A percentile compares a stretch with the other conserved stretches of the same genome.
These are phyloP conservation scores for Notoglanidium macrostoma DNA, from an alignment of 2,797 vertebrate genomes.

Conservation along the genomic window DNA sequence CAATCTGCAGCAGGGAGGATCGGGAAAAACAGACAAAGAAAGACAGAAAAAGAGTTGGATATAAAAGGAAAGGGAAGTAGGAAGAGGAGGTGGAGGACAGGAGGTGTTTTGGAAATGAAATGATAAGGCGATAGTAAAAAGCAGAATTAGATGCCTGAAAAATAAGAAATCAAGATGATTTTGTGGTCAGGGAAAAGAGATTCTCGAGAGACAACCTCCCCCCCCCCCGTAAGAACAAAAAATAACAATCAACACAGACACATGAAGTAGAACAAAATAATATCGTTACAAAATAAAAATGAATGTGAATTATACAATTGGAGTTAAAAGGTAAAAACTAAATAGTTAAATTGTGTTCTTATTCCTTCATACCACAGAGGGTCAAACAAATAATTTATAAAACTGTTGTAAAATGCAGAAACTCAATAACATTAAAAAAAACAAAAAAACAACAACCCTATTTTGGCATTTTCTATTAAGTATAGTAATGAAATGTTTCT, in stretches of 20 bases:
- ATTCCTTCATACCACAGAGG: neutral
- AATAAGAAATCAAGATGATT: constrained; percentile 85
- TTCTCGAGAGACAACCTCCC: constrained; percentile 29
- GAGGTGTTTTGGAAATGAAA: constrained; percentile 65
- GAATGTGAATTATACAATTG: neutral
- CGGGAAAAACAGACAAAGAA: constrained; percentile 48
- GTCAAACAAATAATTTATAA: neutral
- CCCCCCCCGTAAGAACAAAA: constrained; percentile 19
- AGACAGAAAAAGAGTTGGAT: constrained; percentile 54
- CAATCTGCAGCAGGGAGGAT: constrained; percentile 89
- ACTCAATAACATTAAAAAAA: neutral
- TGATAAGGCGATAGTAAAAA: constrained; percentile 87
- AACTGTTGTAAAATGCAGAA: neutral
- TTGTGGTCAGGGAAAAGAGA: constrained; percentile 65
- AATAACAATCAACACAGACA: neutral
- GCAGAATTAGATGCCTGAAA: constrained; percentile 98
- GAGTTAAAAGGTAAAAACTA: neutral
- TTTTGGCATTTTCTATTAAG: neutral
- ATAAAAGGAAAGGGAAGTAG: constrained; percentile 62
- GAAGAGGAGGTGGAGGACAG: constrained; percentile 56
- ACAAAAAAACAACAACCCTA: neutral
- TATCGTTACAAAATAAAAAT: constrained; percentile 1
- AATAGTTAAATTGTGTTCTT: neutral
- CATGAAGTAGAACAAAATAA: neutral
- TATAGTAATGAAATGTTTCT: neutral